Base-by-base conservation (phyloP, 2,797 vertebrate genomes). In the Peromyscus melanophrys region DNA sequence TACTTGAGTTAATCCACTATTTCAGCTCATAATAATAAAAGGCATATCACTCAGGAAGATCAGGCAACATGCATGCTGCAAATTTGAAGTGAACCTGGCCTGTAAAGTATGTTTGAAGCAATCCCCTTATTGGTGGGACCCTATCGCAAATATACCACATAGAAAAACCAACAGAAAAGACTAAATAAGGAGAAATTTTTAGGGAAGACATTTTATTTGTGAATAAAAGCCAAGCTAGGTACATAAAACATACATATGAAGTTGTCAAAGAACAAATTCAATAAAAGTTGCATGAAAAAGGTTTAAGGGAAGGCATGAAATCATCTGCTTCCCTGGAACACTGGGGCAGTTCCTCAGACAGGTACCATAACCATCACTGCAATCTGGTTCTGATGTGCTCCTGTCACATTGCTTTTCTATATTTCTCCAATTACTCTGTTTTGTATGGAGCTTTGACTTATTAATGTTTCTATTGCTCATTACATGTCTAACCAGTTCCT, bases 161-260 rank as follows among this genome's bases (percentile, higher is more conserved):
- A 76, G 25, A n/a, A 40, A 40, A 46, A 57, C 34, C 43, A 61
- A 61, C 6, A 43, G 37, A 84, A 95, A 90, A 9, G 1, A 0
- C 31, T 65, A 65, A 76, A 43, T 92, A 40, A 88, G 67, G 49
- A 63, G 34, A 92, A 71, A 40, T 77, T 49, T 69, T 80, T 90
- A 92, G 21, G 0, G 43, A 94, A 10, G 3, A 1, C 0, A 29
- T 95, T 63, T 19, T 52, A n/a, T 46, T 77, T 82, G 81, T 13
- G 90, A 4, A 87, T 29, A 94, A 69, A 80, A 89, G 12, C 1
- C 23, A 55, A 49, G 61, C 1, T 31, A 55, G 49, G 43, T 23
- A n/a, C 14, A 40, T 76, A 37, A 92, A 96, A 1, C n/a, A 4
- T 67, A 46, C 77, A 78, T 27, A 46, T 0, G 19, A 76, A 52